Evolutionary conservation across 2,113 vertebrate species (phyloP).

Genomic region (Pseudopipra pipra): DNA sequence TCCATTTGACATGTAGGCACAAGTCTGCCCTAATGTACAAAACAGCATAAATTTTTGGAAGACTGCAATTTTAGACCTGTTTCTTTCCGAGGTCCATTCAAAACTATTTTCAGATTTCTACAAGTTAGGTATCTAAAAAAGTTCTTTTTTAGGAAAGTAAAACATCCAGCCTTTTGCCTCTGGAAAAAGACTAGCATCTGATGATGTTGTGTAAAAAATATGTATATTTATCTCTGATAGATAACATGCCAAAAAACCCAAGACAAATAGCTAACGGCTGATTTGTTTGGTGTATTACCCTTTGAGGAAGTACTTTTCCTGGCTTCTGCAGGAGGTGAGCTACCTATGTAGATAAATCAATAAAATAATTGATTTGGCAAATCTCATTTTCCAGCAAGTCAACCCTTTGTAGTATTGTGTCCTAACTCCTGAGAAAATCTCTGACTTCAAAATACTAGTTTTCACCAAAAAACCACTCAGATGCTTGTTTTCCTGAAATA

Average conservation of each 20-base stretch:
- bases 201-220: neutral
- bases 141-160: neutral
- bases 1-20: neutral
- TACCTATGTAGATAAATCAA: conserved; percentile 6
- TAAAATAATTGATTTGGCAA: conserved; percentile 14
- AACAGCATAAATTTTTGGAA: neutral
- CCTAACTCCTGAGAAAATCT: neutral
- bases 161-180: neutral
- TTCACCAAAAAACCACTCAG: neutral
- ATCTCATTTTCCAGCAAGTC: conserved; percentile 15
- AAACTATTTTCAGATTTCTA: neutral
- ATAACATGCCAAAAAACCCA: neutral
- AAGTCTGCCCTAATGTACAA: neutral
- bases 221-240: neutral
- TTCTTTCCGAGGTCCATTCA: neutral
- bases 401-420: neutral
- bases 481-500: neutral
- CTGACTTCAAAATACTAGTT: neutral
- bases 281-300: neutral
- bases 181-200: neutral
- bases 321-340: neutral
- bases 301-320: neutral
- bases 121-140: neutral
- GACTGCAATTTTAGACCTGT: neutral
- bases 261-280: neutral